Percentiles rank a stretch among this genome's conserved stretches.
Evolutionary conservation across 2,888 invertebrate genomes (phyloP).

Genomic region (Hoplodrina ambigua): DNA sequence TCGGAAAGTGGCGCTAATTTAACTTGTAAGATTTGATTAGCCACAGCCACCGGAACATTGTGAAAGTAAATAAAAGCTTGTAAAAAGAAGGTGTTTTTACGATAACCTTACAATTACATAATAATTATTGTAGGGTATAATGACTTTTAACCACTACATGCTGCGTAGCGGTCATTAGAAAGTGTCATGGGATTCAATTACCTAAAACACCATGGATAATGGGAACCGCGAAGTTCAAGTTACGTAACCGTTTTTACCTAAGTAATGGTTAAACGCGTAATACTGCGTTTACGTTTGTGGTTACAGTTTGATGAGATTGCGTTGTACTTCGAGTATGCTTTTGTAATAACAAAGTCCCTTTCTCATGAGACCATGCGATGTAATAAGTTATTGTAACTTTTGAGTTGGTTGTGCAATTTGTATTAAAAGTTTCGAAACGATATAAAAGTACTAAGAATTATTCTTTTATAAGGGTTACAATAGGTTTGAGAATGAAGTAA

Average conservation of each 20-base stretch:
- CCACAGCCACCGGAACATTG: no score
- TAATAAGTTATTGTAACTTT: conserved; percentile 8
- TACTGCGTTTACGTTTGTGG: conserved; percentile 32
- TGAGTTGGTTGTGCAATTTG: conserved; percentile 13
- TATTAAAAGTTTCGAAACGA: neutral
- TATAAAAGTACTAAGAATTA: no score
- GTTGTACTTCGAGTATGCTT: neutral
- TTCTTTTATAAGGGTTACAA: no score
- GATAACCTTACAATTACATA: no score
- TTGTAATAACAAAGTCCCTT: neutral
- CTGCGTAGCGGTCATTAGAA: conserved; percentile 58
- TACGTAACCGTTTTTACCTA: conserved; percentile 29
- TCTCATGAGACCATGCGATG: neutral
- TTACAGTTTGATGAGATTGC: conserved; percentile 22
- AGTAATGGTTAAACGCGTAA: conserved; percentile 19
- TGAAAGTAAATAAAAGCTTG: no score
- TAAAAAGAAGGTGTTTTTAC: no score
- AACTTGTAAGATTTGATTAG: no score
- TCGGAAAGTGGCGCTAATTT: no score
- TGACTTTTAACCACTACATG: neutral
- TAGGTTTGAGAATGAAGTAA: no score
- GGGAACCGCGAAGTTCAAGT: conserved; percentile 23
- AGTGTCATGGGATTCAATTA: conserved; percentile 56
- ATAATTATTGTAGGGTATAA: neutral
- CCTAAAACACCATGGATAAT: conserved; percentile 52